These are phyloP conservation scores for Amblyjoppa proteus DNA, from an alignment of 2,888 invertebrate species.

Conservation along the genomic window DNA sequence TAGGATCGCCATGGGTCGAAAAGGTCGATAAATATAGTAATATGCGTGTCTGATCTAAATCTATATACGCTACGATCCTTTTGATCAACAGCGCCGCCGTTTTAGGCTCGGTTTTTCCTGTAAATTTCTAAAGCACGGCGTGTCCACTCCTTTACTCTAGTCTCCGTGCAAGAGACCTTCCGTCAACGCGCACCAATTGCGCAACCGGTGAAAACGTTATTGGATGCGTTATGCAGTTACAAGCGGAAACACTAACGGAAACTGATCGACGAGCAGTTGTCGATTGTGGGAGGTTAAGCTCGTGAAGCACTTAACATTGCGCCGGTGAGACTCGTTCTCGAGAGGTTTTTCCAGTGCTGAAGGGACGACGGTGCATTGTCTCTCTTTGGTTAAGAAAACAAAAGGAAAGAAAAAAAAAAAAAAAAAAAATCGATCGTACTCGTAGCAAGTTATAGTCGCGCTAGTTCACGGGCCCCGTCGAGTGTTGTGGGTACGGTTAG, in stretches of 20 bases:
- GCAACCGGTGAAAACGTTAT: slow-evolving; percentile 25
- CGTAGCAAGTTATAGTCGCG: not conserved
- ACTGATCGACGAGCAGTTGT: not conserved
- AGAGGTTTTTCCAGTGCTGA: slow-evolving; percentile 36
- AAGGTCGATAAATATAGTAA: too few relatives aligned
- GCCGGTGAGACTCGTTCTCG: slow-evolving; percentile 29
- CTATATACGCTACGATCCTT: too few relatives aligned
- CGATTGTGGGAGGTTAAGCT: not conserved
- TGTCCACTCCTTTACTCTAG: too few relatives aligned
- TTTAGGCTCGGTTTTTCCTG: too few relatives aligned
- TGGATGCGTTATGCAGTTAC: too few relatives aligned
- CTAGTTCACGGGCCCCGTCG: not conserved
- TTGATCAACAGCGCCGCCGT: too few relatives aligned
- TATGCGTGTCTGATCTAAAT: too few relatives aligned
- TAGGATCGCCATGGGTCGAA: too few relatives aligned
- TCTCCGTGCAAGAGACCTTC: not conserved
- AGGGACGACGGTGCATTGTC: slow-evolving; percentile 53
- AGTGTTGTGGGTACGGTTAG: not conserved
- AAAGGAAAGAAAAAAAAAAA: slow-evolving; percentile 35
- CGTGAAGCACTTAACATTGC: slow-evolving; percentile 30
- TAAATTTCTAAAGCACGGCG: too few relatives aligned
- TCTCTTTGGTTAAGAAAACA: slow-evolving; percentile 25
- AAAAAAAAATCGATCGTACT: not conserved
- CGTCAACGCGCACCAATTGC: slow-evolving; percentile 56
- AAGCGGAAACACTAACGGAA: not conserved